A percentile compares a stretch with the other conserved stretches of the same genome.
Evolutionary conservation across 2,888 invertebrate species (phyloP).

Genomic region (Lamproptera curius): DNA sequence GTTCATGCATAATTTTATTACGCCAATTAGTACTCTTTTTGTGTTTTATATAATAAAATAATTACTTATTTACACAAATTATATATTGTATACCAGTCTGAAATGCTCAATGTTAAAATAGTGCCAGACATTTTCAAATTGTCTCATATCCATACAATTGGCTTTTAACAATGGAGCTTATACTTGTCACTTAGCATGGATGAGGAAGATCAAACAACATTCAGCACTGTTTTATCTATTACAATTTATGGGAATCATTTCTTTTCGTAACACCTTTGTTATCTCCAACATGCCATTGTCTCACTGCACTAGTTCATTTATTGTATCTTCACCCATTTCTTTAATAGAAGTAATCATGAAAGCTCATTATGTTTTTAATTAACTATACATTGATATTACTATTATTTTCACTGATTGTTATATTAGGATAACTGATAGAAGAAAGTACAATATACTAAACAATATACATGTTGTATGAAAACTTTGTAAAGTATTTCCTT

Average conservation of each 20-base stretch:
- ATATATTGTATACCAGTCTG: neutral
- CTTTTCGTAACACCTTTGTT: too few relatives aligned
- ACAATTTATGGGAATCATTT: neutral
- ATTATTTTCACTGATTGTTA: neutral
- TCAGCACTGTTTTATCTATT: neutral
- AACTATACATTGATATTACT: neutral
- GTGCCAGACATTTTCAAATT: neutral
- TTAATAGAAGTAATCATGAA: neutral
- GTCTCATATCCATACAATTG: constrained; percentile 8
- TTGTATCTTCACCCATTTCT: neutral
- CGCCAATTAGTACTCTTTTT: too few relatives aligned
- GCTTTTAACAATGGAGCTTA: neutral
- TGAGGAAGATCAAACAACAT: neutral
- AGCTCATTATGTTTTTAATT: neutral
- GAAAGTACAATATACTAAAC: too few relatives aligned
- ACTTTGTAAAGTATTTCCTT: too few relatives aligned
- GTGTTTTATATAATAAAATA: neutral
- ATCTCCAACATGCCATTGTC: too few relatives aligned
- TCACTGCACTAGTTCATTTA: too few relatives aligned
- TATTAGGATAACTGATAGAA: neutral
- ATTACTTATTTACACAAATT: neutral
- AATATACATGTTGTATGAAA: too few relatives aligned
- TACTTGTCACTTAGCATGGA: neutral
- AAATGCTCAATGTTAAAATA: neutral
- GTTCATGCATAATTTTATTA: too few relatives aligned